Conservation (phyloP, 2,888 invertebrate species). For the Aricia artaxerxes region DNA sequence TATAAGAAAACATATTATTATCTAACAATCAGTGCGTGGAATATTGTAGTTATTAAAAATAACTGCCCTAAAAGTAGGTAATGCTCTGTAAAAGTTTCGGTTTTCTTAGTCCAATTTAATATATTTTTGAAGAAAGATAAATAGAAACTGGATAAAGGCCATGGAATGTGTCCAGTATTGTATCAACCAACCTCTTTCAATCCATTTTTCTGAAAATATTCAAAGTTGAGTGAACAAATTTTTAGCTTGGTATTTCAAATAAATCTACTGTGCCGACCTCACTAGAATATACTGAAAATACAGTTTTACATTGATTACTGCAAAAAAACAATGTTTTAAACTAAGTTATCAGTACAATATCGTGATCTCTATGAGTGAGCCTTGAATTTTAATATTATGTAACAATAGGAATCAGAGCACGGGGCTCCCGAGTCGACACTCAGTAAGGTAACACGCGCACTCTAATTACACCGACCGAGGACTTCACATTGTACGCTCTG, state of each 20-base stretch:
- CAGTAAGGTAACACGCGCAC: slow-evolving; percentile 13
- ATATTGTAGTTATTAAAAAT: background rate
- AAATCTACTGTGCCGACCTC: no score
- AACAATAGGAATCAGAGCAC: slow-evolving; percentile 13
- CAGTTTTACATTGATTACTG: background rate
- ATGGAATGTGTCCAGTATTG: no score
- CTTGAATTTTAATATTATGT: slow-evolving; percentile 3
- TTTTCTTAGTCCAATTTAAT: no score
- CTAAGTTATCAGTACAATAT: background rate
- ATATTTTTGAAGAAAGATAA: no score
- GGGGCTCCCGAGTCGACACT: background rate
- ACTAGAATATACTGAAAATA: no score
- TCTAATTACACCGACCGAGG: slow-evolving; percentile 33
- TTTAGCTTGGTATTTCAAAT: no score
- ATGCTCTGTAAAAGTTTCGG: background rate
- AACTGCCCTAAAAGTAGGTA: background rate
- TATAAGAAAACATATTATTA: background rate
- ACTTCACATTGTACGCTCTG: slow-evolving; percentile 50
- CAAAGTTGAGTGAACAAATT: background rate
- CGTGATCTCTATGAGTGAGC: background rate
- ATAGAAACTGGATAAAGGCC: no score
- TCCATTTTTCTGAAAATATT: background rate
- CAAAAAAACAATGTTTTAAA: background rate
- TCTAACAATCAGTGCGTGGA: background rate
- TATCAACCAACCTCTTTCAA: no score